Percentiles rank a stretch among this genome's conserved stretches.
phyloP scores from a whole-genome alignment of 2,797 vertebrate species.

The Sebastes matsubarae region DNA sequence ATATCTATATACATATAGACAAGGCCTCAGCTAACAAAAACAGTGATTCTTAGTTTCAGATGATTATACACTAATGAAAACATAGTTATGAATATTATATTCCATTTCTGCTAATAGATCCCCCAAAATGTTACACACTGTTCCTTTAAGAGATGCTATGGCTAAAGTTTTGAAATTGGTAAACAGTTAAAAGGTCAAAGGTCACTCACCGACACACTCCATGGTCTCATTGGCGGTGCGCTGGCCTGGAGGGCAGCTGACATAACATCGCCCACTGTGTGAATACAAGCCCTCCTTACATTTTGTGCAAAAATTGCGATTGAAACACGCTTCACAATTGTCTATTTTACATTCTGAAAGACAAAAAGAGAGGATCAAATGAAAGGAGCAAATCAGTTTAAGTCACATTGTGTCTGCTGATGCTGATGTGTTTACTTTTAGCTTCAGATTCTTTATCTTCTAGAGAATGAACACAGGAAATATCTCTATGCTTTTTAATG shows the following conservation, averaged over 20 bases:
- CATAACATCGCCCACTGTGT: constrained; percentile 94
- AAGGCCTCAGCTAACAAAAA: too few relatives aligned
- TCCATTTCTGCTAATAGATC: too few relatives aligned
- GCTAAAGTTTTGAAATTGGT: background rate
- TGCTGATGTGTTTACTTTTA: background rate
- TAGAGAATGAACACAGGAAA: background rate
- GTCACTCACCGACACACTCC: constrained; percentile 94
- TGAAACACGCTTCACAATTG: constrained; percentile 98
- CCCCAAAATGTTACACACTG: too few relatives aligned
- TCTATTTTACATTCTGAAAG: constrained; percentile 97
- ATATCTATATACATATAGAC: too few relatives aligned
- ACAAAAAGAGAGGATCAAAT: constrained; percentile 55
- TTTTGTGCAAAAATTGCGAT: constrained; percentile 99
- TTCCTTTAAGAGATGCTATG: background rate
- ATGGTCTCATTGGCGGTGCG: constrained; percentile 88
- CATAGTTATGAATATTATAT: too few relatives aligned
- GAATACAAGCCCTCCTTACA: constrained; percentile 97
- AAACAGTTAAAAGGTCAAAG: constrained; percentile 12
- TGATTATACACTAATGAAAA: too few relatives aligned
- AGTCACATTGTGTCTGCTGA: constrained; percentile 11
- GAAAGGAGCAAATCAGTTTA: constrained; percentile 19
- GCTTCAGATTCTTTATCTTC: background rate
- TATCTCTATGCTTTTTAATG: background rate
- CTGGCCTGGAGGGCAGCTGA: constrained; percentile 91
- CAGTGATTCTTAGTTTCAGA: too few relatives aligned